Conservation (phyloP, 2,797 vertebrate species). For the Echiichthys vipera region DNA sequence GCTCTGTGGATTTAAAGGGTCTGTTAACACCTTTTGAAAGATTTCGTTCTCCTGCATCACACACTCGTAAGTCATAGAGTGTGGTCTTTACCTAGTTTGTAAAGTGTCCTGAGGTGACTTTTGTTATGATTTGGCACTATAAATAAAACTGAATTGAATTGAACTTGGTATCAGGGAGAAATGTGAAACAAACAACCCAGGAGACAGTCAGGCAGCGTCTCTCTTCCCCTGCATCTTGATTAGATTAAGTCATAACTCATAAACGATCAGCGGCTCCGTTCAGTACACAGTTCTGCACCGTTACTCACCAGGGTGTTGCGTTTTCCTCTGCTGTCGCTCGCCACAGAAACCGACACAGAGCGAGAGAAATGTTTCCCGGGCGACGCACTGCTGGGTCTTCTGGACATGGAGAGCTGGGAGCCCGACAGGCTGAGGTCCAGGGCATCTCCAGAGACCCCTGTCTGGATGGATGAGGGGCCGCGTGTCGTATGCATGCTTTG, state of each 20-base stretch:
- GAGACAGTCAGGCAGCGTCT: neutral
- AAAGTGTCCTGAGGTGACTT: too few species aligned
- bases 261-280: neutral
- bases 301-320: conserved; percentile 87
- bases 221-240: conserved; percentile 27
- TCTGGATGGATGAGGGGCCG: conserved; percentile 77
- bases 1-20: conserved; percentile 79
- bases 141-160: too few species aligned
- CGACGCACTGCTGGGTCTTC: conserved; percentile 88
- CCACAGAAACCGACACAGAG: conserved; percentile 87
- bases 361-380: conserved; percentile 84
- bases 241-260: neutral
- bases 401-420: conserved; percentile 82
- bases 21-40: too few species aligned
- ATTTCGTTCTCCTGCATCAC: too few species aligned
- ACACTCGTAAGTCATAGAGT: too few species aligned
- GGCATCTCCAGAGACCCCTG: conserved; percentile 48
- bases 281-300: neutral
- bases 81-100: too few species aligned
- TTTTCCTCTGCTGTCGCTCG: conserved; percentile 83
- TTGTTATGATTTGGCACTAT: too few species aligned
- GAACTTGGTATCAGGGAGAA: neutral
- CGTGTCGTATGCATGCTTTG: conserved; percentile 89
- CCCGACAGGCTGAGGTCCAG: conserved; percentile 89
- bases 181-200: neutral